Evolutionary conservation across 2,113 vertebrate species (phyloP).

Genomic region (Elachura formosa): DNA sequence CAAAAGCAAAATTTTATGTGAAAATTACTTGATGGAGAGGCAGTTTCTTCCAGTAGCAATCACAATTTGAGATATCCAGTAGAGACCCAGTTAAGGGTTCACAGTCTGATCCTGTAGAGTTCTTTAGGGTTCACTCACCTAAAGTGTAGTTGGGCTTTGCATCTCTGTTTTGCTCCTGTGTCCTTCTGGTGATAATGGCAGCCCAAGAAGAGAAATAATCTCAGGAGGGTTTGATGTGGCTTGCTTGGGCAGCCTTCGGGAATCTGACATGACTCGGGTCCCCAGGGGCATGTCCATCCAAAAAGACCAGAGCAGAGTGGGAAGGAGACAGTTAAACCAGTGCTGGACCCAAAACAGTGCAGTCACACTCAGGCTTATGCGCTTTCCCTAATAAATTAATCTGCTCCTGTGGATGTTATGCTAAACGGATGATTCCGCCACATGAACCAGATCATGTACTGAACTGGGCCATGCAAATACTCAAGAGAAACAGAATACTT

Average conservation of each 20-base stretch:
- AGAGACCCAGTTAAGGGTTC: neutral
- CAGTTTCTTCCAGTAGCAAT: too few relatives aligned
- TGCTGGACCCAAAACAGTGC: neutral
- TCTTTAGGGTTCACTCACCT: neutral
- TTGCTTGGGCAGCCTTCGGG: neutral
- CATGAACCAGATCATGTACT: neutral
- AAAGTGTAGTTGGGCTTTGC: neutral
- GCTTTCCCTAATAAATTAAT: neutral
- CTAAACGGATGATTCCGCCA: neutral
- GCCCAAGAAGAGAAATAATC: neutral
- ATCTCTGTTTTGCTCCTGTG: neutral
- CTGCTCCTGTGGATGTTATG: neutral
- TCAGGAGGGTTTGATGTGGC: neutral
- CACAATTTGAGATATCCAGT: too few relatives aligned
- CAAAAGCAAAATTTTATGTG: neutral
- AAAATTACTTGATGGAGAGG: neutral
- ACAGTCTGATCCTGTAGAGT: neutral
- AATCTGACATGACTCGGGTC: neutral
- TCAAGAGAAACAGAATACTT: neutral
- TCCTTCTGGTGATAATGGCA: neutral
- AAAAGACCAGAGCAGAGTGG: neutral
- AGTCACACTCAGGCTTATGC: neutral
- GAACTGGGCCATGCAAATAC: neutral
- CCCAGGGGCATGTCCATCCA: neutral
- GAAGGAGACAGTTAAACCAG: neutral